Base-by-base conservation (phyloP, 2,888 invertebrate species). In the Tuta absoluta region DNA sequence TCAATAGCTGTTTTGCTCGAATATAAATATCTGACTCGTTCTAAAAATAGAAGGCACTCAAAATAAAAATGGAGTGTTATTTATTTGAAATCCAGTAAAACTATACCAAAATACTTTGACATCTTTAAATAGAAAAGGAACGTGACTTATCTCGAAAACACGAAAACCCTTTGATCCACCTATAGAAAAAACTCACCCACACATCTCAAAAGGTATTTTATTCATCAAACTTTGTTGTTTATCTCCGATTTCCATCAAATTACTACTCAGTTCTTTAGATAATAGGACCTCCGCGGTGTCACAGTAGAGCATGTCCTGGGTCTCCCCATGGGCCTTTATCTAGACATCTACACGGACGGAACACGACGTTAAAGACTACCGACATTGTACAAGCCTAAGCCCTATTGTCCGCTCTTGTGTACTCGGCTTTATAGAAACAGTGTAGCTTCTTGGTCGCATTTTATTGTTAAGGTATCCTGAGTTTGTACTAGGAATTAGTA, bases 341-440 rank as follows among this genome's bases (percentile, higher is more conserved):
- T 83, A 84, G 84, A 84, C 81, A 87, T 87, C 85, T 85, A 85
- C 84, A 85, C 72, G 80, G 75, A 66, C 71, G 72, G 74, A 77
- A 83, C 82, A 82, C 74, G 80, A 81, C 82, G 73, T 75, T 80
- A 82, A 83, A 81, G 79, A 81, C 84, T 84, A 85, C 84, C 84
- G 83, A 82, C 82, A 78, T 75, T 73, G 75, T 77, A 73, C 71
- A 68, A 70, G 70, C n/a, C 45, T 45, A 45, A 45, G 56, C 71
- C 62, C 64, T 63, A 65, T 65, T 65, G 65, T 65, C 62, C 53
- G 38, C 72, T 72, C 78, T 79, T 79, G 70, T 67, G 67, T 63
- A 67, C 69, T 68, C 70, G 67, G 72, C 64, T 68, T 72, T 72
- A 63, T 51, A 61, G 51, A 60, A 48, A 58, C 58, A 12, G 4